Conservation (phyloP, 2,888 invertebrate species). For the Ectemnius lituratus region DNA sequence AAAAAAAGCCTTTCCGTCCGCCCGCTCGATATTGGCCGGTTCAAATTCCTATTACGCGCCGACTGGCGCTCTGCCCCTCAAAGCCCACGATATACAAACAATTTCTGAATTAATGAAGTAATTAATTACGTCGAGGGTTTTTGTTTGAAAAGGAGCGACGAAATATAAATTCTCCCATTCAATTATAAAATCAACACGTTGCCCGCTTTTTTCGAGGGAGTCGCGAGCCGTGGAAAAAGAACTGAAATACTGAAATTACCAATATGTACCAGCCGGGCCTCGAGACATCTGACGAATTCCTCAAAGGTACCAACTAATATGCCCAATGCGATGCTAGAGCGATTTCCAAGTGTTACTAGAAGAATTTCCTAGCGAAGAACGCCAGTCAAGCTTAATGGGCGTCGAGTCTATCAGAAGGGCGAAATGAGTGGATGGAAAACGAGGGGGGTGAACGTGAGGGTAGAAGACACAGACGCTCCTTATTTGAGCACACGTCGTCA, state of each 20-base stretch:
- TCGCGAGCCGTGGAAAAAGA: too few relatives aligned
- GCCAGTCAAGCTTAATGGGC: background rate
- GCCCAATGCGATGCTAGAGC: too few relatives aligned
- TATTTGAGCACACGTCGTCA: conserved; percentile 70
- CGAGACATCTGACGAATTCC: too few relatives aligned
- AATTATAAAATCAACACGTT: conserved; percentile 13
- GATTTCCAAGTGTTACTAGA: background rate
- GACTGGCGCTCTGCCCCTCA: background rate
- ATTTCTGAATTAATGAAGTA: conserved; percentile 33
- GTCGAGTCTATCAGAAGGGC: too few relatives aligned
- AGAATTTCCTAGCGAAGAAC: background rate
- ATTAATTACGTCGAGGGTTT: conserved; percentile 37
- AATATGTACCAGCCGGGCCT: too few relatives aligned
- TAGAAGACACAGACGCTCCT: conserved; percentile 56
- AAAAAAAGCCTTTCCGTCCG: conserved; percentile 5
- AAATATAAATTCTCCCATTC: too few relatives aligned
- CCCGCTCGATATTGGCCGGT: conserved; percentile 9
- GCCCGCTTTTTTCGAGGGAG: background rate
- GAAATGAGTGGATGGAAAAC: background rate
- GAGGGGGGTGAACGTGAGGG: background rate
- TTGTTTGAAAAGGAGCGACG: conserved; percentile 5
- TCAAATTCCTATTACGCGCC: background rate
- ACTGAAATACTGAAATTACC: too few relatives aligned
- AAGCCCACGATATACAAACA: conserved; percentile 1
- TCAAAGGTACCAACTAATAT: too few relatives aligned